phyloP scores from a whole-genome alignment of 2,113 vertebrate species.

The Struthio camelus region DNA sequence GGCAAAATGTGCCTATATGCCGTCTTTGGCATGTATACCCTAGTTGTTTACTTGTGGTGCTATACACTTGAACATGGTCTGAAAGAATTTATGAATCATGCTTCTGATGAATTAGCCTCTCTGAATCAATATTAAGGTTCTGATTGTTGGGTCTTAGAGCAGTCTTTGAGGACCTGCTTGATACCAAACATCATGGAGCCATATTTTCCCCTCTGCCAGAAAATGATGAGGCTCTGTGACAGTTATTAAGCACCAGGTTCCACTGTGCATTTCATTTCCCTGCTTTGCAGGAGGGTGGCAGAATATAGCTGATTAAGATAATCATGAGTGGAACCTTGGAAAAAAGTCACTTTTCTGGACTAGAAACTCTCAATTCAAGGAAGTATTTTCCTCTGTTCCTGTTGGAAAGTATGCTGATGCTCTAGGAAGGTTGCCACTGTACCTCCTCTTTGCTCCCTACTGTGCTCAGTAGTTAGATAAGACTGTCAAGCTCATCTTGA shows the following conservation, averaged over 20 bases:
- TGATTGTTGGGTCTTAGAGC: neutral
- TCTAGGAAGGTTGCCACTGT: neutral
- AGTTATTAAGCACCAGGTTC: neutral
- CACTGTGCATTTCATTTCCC: accelerated
- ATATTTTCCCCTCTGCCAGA: neutral
- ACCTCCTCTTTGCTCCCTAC: neutral
- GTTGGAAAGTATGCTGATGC: neutral
- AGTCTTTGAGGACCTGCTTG: neutral
- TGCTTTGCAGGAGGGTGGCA: neutral
- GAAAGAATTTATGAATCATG: neutral
- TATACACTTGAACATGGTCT: neutral
- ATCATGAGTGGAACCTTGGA: neutral
- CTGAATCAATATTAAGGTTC: neutral
- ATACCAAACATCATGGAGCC: neutral
- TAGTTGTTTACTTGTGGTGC: neutral
- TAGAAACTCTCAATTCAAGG: neutral
- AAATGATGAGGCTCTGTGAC: neutral
- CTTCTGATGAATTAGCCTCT: neutral
- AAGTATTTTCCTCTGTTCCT: neutral
- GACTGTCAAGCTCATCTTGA: neutral
- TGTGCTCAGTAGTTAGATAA: neutral
- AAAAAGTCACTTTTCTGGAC: neutral
- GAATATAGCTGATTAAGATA: neutral
- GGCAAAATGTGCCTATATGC: neutral
- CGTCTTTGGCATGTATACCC: accelerated